phyloP scores from a whole-genome alignment of 2,888 invertebrate species.

The Saturnia pavonia region DNA sequence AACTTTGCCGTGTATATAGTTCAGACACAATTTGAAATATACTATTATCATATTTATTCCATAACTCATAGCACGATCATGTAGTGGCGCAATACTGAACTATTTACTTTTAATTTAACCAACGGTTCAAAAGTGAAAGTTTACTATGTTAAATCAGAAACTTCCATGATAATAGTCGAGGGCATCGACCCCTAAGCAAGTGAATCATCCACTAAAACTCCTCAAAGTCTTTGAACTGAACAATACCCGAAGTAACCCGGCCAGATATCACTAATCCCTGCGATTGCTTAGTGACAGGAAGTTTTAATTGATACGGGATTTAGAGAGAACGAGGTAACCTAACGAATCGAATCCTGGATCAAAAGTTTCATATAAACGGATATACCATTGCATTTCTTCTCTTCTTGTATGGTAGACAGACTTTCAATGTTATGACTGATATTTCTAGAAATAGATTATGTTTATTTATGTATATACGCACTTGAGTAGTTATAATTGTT shows the following conservation, averaged over 20 bases:
- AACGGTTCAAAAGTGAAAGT: background rate
- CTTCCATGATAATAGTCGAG: background rate
- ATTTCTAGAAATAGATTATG: background rate
- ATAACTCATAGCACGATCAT: too few relatives aligned
- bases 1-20: too few relatives aligned
- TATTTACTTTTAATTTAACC: too few relatives aligned
- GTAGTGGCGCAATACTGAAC: too few relatives aligned
- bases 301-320: conserved; percentile 31
- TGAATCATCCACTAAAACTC: background rate
- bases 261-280: conserved; percentile 2
- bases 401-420: background rate
- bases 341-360: background rate
- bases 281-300: conserved; percentile 20
- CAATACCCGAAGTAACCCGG: conserved; percentile 4
- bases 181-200: background rate
- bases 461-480: too few relatives aligned
- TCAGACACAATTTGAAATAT: too few relatives aligned
- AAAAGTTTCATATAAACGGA: background rate
- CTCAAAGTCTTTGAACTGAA: background rate
- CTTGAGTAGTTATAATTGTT: too few relatives aligned
- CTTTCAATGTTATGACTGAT: background rate
- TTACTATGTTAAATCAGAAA: background rate
- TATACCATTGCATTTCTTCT: background rate
- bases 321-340: conserved; percentile 13
- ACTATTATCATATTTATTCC: too few relatives aligned